Base-by-base conservation (phyloP, 1,140 invertebrate species). In the Meloidogyne hapla region DNA sequence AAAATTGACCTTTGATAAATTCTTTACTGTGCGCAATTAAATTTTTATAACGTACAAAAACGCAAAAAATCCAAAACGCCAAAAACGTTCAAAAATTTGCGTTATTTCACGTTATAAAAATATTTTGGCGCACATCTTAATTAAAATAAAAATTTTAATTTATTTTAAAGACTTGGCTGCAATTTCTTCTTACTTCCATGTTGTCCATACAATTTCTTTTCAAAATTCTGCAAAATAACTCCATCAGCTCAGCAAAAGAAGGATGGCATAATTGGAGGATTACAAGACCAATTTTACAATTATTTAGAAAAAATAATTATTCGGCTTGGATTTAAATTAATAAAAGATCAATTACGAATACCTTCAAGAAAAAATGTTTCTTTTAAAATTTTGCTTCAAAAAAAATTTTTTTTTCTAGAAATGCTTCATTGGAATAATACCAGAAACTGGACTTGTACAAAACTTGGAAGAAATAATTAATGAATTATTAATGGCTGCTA, bases 101-200 rank as follows among this genome's bases (percentile, higher is more conserved):
- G n/a, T n/a, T n/a, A n/a, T n/a, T n/a, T n/a, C n/a, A n/a, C n/a
- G n/a, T n/a, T n/a, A n/a, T n/a, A n/a, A n/a, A n/a, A n/a, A n/a
- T n/a, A n/a, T n/a, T n/a, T n/a, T n/a, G n/a, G n/a, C n/a, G n/a
- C n/a, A n/a, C n/a, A n/a, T n/a, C n/a, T n/a, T n/a, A n/a, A n/a
- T n/a, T n/a, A n/a, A n/a, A n/a, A n/a, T n/a, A n/a, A n/a, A n/a
- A n/a, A n/a, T 77, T n/a, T 72, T 63, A 18, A n/a, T 56, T 56
- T n/a, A 6, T 56, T 56, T 56, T 4, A 48, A 45, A 79, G 78
- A 56, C 69, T 73, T 12, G n/a, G 38, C 2, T 81, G 79, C 48
- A 73, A 71, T 48, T 80, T 80, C 26, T 81, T 83, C 23, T 28
- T 80, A 2, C 69, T 80, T 42, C 79, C 79, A 4, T 80, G 79